Base-by-base conservation (phyloP, 2,113 vertebrate species). In the Calidris pugnax region DNA sequence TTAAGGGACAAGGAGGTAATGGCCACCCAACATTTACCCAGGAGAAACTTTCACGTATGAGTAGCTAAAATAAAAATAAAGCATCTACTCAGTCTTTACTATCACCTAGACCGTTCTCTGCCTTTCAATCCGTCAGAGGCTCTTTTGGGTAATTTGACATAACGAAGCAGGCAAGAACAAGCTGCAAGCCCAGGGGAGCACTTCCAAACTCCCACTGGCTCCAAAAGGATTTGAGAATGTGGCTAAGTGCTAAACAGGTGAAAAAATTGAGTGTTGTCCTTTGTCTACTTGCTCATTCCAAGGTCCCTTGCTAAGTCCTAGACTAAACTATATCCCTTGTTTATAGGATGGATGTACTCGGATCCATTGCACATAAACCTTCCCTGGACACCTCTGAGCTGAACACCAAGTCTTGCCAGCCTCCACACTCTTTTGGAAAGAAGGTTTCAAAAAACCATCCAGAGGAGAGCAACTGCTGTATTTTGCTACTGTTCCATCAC, bases 341-440 rank as follows among this genome's bases (percentile, higher is more conserved):
- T 67, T 64, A 35, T 30, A 16, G 22, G 24, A 35, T 1, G 22
- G 24, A 35, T 1, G 1, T 43, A 37, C 19, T 56, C 0, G 0
- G 21, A 81, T 45, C 11, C 37, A 27, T 56, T 12, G 12, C 45
- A 86, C 17, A 41, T 41, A 64, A 69, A 30, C 9, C 20, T 82
- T 79, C 47, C 35, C 30, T 3, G 4, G 30, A 28, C 45, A 47
- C 41, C 50, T 60, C 84, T 82, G 43, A 93, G 43, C 32, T 71
- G n/a, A 71, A 66, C 2, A 1, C 9, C 17, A 43, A 30, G 27
- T 39, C 53, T 69, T 82, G 6, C 5, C 64, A 73, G 15, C 14
- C 24, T 68, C 39, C 3, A 3, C 24, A 39, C 4, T 71, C 27
- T 85, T 74, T 45, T 51, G 35, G 37, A 74, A 81, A 78, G 55